Evolutionary conservation across 2,797 vertebrate genomes (phyloP).

Genomic region (Cossypha niveicapilla): DNA sequence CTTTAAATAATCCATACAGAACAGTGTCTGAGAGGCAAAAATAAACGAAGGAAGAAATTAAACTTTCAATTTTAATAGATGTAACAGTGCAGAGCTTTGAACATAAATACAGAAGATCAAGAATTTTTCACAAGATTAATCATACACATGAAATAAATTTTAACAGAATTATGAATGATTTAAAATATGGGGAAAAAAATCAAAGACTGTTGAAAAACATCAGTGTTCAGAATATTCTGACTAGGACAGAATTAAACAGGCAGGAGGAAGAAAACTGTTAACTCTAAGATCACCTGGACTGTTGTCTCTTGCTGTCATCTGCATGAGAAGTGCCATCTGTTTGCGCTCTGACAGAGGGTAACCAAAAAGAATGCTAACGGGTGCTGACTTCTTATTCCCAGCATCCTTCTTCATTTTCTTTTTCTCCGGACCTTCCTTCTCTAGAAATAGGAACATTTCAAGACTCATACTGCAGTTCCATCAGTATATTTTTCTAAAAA

Average conservation of each 20-base stretch:
- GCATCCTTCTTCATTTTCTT: constrained; percentile 96
- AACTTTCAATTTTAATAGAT: not conserved
- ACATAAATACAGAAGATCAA: not conserved
- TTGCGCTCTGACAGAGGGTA: constrained; percentile 98
- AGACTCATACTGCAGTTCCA: not conserved
- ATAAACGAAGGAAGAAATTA: not conserved
- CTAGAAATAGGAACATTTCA: constrained; percentile 77
- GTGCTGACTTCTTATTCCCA: constrained; percentile 90
- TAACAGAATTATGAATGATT: not conserved
- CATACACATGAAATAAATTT: not conserved
- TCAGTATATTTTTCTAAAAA: not conserved
- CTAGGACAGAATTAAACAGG: not conserved
- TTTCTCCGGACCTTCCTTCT: constrained; percentile 98
- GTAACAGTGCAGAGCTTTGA: not conserved
- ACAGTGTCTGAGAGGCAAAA: not conserved
- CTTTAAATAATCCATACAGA: not conserved
- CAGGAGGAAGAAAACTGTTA: not conserved
- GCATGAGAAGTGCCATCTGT: constrained; percentile 99
- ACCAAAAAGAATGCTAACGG: constrained; percentile 94
- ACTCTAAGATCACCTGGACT: constrained; percentile 87
- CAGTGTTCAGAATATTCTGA: not conserved
- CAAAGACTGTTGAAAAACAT: not conserved
- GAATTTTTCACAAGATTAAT: not conserved
- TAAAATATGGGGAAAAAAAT: not conserved
- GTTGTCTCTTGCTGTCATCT: constrained; percentile 98